Conservation (phyloP, 2,113 vertebrate genomes). For the Benitochromis conjunctus region DNA sequence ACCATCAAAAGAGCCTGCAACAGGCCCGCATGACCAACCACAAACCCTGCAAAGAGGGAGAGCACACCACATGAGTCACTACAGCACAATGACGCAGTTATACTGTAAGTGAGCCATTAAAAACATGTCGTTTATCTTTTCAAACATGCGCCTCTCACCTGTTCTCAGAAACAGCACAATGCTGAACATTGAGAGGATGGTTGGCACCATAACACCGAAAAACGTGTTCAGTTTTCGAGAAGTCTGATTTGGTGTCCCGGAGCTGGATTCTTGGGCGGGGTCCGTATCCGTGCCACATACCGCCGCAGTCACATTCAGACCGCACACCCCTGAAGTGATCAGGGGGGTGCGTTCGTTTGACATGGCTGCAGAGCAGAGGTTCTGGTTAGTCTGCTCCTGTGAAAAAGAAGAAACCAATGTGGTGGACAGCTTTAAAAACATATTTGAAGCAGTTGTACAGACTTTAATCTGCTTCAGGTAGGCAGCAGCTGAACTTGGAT, state of each 20-base stretch:
- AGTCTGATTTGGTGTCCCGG: constrained; percentile 14
- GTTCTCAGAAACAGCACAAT: constrained; percentile 86
- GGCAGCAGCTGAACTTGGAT: not conserved
- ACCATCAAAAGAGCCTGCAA: constrained; percentile 85
- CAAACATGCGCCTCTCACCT: constrained; percentile 65
- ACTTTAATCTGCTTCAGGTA: not conserved
- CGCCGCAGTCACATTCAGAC: constrained; percentile 13
- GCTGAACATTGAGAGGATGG: constrained; percentile 91
- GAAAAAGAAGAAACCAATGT: not conserved
- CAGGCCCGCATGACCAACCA: constrained; percentile 87
- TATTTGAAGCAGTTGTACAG: not conserved
- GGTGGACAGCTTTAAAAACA: not conserved
- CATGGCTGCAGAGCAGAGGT: constrained; percentile 64
- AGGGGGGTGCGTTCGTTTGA: constrained; percentile 82
- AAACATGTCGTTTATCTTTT: not conserved
- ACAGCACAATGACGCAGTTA: not conserved
- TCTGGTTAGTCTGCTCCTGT: not conserved
- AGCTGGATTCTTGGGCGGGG: not conserved
- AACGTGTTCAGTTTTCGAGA: constrained; percentile 84
- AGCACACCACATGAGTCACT: not conserved
- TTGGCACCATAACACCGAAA: constrained; percentile 90
- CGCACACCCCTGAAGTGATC: constrained; percentile 76
- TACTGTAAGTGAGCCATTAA: not conserved
- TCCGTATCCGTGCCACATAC: constrained; percentile 36
- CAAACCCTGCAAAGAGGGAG: constrained; percentile 76